Base-by-base conservation (phyloP, 2,797 vertebrate species). In the Channa striata region DNA sequence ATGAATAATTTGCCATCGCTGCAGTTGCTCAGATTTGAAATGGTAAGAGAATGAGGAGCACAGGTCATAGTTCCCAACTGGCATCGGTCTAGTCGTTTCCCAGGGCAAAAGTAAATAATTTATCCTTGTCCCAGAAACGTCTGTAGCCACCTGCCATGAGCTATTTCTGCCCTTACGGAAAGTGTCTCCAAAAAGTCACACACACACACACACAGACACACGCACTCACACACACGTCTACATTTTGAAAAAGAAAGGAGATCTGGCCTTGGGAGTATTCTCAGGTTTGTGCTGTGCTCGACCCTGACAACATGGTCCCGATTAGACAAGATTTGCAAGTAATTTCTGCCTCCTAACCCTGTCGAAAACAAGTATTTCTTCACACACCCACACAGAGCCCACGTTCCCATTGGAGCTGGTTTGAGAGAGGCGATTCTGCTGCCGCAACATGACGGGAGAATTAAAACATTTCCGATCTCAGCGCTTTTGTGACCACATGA, bases 271-370 rank as follows among this genome's bases (percentile, higher is more conserved):
- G 60, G 47, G 78, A 72, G 72, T 8, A 11, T 70, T 80, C 61
- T 64, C 52, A 52, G 82, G 74, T 86, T 86, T 72, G 61, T 25
- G 75, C 67, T 19, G 42, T 14, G 52, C 42, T 25, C 84, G 88
- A 86, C 89, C 89, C 80, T 8, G n/a, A 70, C 83, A 89, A 88
- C 77, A 25, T 90, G 86, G 61, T 87, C 70, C 68, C 43, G 80
- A 84, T 92, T 89, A 89, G 65, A 65, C 76, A 74, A n/a, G 81
- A 85, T 88, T 87, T 87, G 58, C 36, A 48, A 71, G 87, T 78
- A 68, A 84, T 87, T 80, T 78, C 19, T 23, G 61, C 39, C 53
- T 77, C 73, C 50, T 39, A 17, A 68, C 4, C 1, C 71, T 66
- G 82, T 86, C 72, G 82, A 54, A 87, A 79, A 83, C 80, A 69